These are phyloP conservation scores for Scylla paramamosain DNA, from an alignment of 1,140 invertebrate species.

Conservation along the genomic window DNA sequence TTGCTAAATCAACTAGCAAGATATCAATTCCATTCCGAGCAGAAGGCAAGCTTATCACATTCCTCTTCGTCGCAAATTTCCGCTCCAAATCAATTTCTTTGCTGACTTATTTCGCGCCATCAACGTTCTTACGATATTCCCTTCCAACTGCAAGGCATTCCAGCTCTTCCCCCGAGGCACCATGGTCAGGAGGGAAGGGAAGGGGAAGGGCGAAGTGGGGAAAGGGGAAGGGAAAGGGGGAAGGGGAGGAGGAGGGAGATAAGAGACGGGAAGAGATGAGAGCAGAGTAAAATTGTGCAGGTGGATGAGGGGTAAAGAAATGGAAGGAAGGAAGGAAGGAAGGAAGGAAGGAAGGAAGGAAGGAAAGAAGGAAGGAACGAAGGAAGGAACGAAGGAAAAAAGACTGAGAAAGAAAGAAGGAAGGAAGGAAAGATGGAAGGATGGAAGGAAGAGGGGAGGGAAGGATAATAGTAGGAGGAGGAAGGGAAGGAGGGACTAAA, in stretches of 20 bases:
- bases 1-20: too few species aligned
- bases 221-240: not conserved
- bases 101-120: not conserved
- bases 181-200: not conserved
- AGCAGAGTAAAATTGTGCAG: not conserved
- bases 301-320: not conserved
- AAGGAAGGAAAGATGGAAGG: too few species aligned
- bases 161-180: not conserved
- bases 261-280: not conserved
- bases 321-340: not conserved
- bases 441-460: too few species aligned
- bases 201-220: not conserved
- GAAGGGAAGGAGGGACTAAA: too few species aligned
- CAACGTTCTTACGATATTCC: not conserved
- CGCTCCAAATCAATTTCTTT: too few species aligned
- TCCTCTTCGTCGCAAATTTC: too few species aligned
- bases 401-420: too few species aligned
- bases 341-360: not conserved
- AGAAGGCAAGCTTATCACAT: too few species aligned
- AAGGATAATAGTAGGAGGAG: not conserved
- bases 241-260: not conserved
- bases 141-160: not conserved
- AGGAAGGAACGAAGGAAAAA: not conserved
- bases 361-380: not conserved
- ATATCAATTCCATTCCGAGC: too few species aligned